phyloP scores from a whole-genome alignment of 2,888 invertebrate species.

The Poecilobothrus nobilitatus region DNA sequence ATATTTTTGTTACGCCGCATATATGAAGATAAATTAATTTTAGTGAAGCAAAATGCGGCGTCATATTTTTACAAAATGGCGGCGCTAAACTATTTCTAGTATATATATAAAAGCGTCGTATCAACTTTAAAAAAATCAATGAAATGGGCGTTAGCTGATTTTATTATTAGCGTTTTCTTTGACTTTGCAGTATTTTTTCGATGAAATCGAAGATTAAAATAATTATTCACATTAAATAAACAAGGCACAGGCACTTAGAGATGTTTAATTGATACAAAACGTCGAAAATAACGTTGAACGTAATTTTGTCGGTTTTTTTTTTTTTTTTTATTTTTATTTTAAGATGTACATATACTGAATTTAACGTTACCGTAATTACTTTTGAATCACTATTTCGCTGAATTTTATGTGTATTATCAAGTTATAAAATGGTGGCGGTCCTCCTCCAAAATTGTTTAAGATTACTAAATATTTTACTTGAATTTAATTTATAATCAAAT shows the following conservation, averaged over 20 bases:
- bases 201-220: neutral
- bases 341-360: neutral
- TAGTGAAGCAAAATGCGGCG: no score
- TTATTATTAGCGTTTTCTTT: neutral
- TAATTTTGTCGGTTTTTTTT: no score
- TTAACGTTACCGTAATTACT: neutral
- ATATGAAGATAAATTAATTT: no score
- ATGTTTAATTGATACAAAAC: neutral
- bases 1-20: no score
- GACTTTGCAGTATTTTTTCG: neutral
- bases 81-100: neutral
- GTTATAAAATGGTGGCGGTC: no score
- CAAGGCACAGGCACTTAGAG: neutral
- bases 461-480: no score
- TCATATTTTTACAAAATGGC: neutral
- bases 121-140: no score
- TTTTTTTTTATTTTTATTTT: neutral
- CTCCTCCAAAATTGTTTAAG: no score
- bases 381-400: no score
- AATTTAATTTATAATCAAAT: no score
- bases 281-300: no score
- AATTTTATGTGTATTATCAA: no score
- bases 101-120: neutral
- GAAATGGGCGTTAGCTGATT: neutral
- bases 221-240: neutral